A percentile compares a stretch with the other conserved stretches of the same genome.
Evolutionary conservation across 1,140 invertebrate genomes (phyloP).

Genomic region (Globodera rostochiensis): DNA sequence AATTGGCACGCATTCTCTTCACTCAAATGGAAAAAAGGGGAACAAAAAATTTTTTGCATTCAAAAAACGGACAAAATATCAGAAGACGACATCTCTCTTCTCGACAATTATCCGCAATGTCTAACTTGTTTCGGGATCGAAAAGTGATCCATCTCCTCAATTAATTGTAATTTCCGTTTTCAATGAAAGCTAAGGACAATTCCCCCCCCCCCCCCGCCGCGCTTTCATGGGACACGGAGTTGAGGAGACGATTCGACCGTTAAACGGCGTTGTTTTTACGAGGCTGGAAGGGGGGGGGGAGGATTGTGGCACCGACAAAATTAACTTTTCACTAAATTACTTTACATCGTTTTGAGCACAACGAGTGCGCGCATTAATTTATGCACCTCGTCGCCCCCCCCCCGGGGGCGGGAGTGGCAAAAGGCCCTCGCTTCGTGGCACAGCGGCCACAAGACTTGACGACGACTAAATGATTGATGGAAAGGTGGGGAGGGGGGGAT

Average conservation of each 20-base stretch:
- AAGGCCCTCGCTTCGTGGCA: not conserved
- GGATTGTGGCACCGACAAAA: not conserved
- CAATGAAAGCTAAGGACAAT: not conserved
- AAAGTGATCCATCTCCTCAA: not conserved
- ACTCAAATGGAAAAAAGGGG: not conserved
- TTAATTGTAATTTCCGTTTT: not conserved
- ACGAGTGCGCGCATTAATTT: conserved; percentile 7
- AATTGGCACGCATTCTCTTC: not conserved
- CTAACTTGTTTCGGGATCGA: not conserved
- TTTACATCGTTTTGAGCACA: not conserved
- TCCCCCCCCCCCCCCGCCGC: too few species aligned
- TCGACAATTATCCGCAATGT: not conserved
- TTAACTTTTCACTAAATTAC: not conserved
- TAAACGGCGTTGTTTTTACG: too few species aligned
- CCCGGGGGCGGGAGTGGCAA: not conserved
- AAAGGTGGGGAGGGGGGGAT: not conserved
- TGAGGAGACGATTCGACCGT: too few species aligned
- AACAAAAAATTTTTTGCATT: not conserved
- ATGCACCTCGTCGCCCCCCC: not conserved
- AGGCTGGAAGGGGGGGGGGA: not conserved
- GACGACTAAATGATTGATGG: not conserved
- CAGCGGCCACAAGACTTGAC: not conserved
- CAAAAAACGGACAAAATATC: not conserved
- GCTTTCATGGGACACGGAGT: too few species aligned
- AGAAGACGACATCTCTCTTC: too few species aligned